A percentile compares a stretch with the other conserved stretches of the same genome.
Conservation (phyloP, 2,797 vertebrate species). For the Pangasius macronema region DNA sequence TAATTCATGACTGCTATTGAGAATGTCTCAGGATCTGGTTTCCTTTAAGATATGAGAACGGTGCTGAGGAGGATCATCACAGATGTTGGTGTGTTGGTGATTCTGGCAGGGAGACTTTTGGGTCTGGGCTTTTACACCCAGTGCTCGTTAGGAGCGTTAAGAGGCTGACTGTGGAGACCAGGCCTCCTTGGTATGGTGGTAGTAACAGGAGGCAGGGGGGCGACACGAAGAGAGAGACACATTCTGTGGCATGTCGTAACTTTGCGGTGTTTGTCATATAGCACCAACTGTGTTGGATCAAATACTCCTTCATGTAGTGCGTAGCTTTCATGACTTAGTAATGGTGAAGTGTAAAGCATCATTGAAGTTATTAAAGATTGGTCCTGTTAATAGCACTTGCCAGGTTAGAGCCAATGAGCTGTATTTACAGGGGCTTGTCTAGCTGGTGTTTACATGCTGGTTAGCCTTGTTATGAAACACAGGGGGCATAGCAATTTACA, state of each 20-base stretch:
- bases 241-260: conserved; percentile 16
- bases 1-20: conserved; percentile 25
- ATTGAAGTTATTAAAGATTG: neutral
- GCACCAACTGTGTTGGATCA: conserved; percentile 12
- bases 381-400: conserved; percentile 29
- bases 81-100: conserved; percentile 27
- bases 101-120: conserved; percentile 70
- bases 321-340: neutral
- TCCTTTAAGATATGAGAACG: conserved; percentile 39
- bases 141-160: conserved; percentile 77
- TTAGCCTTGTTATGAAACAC: conserved; percentile 32
- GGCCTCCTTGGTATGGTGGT: conserved; percentile 67
- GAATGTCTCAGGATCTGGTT: conserved; percentile 38
- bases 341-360: neutral
- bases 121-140: conserved; percentile 68
- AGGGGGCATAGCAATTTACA: neutral
- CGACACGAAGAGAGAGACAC: conserved; percentile 51
- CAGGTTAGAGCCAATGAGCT: conserved; percentile 19
- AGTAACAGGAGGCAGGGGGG: conserved; percentile 66
- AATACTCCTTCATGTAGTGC: neutral
- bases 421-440: conserved; percentile 35
- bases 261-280: neutral
- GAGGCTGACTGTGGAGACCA: conserved; percentile 63
- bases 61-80: conserved; percentile 30
- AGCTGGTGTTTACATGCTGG: conserved; percentile 40